These are phyloP conservation scores for Thera britannica DNA, from an alignment of 2,888 invertebrate genomes.

Conservation along the genomic window DNA sequence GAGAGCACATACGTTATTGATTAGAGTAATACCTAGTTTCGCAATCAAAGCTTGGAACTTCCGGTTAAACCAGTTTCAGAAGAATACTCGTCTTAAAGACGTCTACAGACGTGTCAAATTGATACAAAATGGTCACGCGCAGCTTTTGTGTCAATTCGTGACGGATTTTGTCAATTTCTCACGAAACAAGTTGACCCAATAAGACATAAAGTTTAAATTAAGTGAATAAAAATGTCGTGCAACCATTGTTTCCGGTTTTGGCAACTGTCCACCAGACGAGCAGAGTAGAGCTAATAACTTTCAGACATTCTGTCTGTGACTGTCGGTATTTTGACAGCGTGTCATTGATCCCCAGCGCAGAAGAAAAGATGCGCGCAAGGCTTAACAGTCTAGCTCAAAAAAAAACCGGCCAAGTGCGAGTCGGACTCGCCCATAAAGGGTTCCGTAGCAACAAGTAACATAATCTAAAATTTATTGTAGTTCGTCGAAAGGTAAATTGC, in stretches of 20 bases:
- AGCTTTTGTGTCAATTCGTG: slow-evolving; percentile 9
- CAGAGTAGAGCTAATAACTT: neutral
- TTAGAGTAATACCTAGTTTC: too few species aligned
- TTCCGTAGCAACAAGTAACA: too few species aligned
- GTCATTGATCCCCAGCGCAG: too few species aligned
- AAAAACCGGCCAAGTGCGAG: too few species aligned
- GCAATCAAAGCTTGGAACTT: neutral
- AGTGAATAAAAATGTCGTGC: slow-evolving; percentile 37
- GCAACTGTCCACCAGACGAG: slow-evolving; percentile 34
- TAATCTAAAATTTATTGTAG: too few species aligned
- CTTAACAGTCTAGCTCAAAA: too few species aligned
- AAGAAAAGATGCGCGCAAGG: too few species aligned
- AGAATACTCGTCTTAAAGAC: neutral
- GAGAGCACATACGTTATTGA: too few species aligned
- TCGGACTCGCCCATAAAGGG: too few species aligned
- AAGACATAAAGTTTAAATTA: slow-evolving; percentile 32
- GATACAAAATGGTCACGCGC: slow-evolving; percentile 8
- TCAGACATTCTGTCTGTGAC: neutral
- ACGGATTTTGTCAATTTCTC: slow-evolving; percentile 8
- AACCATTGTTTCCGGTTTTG: slow-evolving; percentile 36
- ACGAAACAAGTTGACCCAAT: slow-evolving; percentile 28
- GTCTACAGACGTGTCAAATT: neutral
- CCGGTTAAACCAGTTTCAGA: neutral
- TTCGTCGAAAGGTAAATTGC: too few species aligned
- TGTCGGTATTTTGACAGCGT: too few species aligned